Percentiles rank a stretch among this genome's conserved stretches.
phyloP scores from a whole-genome alignment of 2,888 invertebrate genomes.

The Rhabditophanes sp. region DNA sequence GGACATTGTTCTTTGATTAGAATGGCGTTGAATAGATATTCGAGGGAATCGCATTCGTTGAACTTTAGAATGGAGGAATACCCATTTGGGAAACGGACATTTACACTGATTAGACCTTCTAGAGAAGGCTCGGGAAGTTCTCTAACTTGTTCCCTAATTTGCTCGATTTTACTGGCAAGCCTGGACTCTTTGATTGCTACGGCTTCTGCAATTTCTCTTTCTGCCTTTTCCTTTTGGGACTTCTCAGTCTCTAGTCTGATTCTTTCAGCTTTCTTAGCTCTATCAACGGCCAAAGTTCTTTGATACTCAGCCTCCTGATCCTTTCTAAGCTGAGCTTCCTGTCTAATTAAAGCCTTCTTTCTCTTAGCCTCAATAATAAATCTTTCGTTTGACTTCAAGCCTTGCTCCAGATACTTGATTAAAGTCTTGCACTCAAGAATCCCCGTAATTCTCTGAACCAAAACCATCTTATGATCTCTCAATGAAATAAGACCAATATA shows the following conservation, averaged over 20 bases:
- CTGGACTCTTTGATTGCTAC: too few relatives aligned
- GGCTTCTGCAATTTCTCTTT: too few relatives aligned
- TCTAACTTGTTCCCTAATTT: slow-evolving; percentile 3
- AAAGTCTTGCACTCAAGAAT: slow-evolving; percentile 1
- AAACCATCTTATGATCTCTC: slow-evolving; percentile 73
- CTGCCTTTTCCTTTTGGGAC: slow-evolving; percentile 46
- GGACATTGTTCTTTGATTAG: slow-evolving; percentile 86
- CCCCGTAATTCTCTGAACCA: slow-evolving; percentile 7
- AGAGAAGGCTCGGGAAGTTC: slow-evolving; percentile 2
- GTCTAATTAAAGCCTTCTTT: slow-evolving; percentile 3
- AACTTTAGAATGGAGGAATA: neutral
- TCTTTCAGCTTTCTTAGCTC: slow-evolving; percentile 14
- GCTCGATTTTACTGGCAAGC: slow-evolving; percentile 1
- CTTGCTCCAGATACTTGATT: slow-evolving; percentile 2
- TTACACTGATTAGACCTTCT: slow-evolving; percentile 3
- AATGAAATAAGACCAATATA: slow-evolving; percentile 75
- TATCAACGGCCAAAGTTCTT: slow-evolving; percentile 10
- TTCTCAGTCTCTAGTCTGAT: slow-evolving; percentile 16
- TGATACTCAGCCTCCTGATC: slow-evolving; percentile 16
- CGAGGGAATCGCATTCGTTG: slow-evolving; percentile 42
- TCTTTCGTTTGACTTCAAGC: neutral
- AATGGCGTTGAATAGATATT: slow-evolving; percentile 84
- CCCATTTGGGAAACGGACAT: slow-evolving; percentile 1
- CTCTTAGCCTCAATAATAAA: slow-evolving; percentile 1
- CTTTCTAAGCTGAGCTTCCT: slow-evolving; percentile 10